Base-by-base conservation (phyloP, 2,888 invertebrate genomes). In the Dryomyza anilis region DNA sequence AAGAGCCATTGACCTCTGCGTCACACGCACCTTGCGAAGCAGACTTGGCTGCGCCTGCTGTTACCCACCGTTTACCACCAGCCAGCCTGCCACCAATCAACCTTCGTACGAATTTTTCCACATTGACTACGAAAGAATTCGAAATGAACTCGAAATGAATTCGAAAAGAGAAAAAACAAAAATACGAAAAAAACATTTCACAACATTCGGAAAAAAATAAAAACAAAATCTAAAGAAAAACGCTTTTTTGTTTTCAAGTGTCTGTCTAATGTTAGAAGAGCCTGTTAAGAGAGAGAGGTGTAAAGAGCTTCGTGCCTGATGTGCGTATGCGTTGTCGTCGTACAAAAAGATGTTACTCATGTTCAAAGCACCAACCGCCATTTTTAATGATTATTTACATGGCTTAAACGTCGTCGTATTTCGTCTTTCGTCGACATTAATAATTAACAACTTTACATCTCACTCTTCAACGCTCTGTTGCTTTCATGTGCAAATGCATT, bases 341-440 rank as follows among this genome's bases (percentile, higher is more conserved):
- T n/a, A n/a, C n/a, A n/a, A n/a, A n/a, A n/a, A n/a, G n/a, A n/a
- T n/a, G n/a, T n/a, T n/a, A n/a, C n/a, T n/a, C n/a, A n/a, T n/a
- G n/a, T n/a, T n/a, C n/a, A n/a, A n/a, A n/a, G n/a, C n/a, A n/a
- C n/a, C n/a, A n/a, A 63, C 67, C 64, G 70, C 68, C 69, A 70
- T 75, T 75, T 73, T 73, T 75, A 77, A 76, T 77, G 75, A 77
- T 74, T 76, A 77, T 77, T 76, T 77, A 70, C 77, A 72, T 69
- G 72, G 66, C 67, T 69, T 70, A 60, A 48, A 76, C 63, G 68
- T 67, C 67, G 65, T 12, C 43, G 43, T 66, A 70, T 67, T n/a
- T n/a, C n/a, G n/a, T n/a, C n/a, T n/a, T n/a, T n/a, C n/a, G n/a
- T n/a, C n/a, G n/a, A 23, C 60, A 71, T 76, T 73, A 77, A 76